Percentiles rank a stretch among this genome's conserved stretches.
These are phyloP conservation scores for Gymnobelideus leadbeateri DNA, from an alignment of 2,113 vertebrate species.

Conservation along the genomic window DNA sequence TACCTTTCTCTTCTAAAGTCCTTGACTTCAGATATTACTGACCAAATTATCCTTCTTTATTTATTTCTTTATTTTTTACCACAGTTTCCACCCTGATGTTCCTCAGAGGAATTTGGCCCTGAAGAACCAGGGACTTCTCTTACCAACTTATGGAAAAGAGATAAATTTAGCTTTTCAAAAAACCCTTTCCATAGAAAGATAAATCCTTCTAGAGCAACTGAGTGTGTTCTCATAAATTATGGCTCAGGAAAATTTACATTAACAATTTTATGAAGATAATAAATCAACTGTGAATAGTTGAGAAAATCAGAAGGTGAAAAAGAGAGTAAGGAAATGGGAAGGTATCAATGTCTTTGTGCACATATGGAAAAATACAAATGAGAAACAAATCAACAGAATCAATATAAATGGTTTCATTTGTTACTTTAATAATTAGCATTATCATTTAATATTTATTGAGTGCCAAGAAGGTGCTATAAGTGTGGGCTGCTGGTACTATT, in stretches of 20 bases:
- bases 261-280: conserved; percentile 65
- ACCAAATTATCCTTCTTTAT: neutral
- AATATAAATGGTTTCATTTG: neutral
- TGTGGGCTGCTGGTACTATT: neutral
- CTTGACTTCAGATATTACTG: neutral
- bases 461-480: conserved; percentile 12
- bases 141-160: neutral
- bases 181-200: conserved; percentile 29
- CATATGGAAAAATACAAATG: neutral
- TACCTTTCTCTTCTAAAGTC: neutral
- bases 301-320: neutral
- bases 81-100: neutral
- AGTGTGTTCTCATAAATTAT: conserved; percentile 59
- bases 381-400: neutral
- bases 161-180: conserved; percentile 35
- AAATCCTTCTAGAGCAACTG: conserved; percentile 20
- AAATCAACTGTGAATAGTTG: conserved; percentile 51
- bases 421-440: neutral
- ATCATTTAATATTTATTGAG: conserved; percentile 18
- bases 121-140: conserved; percentile 9
- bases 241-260: conserved; percentile 34
- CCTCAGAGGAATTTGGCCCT: neutral
- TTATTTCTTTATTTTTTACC: neutral
- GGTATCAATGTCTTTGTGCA: neutral
- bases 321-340: conserved; percentile 10